Evolutionary conservation across 2,888 invertebrate genomes (phyloP).

Genomic region (Pristionchus mayeri): DNA sequence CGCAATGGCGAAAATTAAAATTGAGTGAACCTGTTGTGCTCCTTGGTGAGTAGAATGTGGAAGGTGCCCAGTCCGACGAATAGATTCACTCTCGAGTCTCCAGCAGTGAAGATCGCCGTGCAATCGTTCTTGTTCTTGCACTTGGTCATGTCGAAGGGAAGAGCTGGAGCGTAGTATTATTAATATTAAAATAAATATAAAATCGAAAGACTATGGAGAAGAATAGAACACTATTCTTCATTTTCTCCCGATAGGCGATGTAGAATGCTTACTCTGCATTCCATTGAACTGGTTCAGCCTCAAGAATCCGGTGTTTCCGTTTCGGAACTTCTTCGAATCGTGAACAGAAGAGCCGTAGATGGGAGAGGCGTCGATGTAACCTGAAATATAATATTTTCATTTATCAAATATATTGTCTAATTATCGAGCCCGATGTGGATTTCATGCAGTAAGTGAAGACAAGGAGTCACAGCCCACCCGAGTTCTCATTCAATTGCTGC

Average conservation of each 20-base stretch:
- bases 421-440: not conserved
- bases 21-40: conserved; percentile 84
- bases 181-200: no score
- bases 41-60: conserved; percentile 85
- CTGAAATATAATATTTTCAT: not conserved
- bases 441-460: conserved; percentile 76
- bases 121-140: conserved; percentile 68
- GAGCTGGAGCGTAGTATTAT: conserved; percentile 54
- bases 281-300: conserved; percentile 72
- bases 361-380: conserved; percentile 90
- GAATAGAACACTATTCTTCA: no score
- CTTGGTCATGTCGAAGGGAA: conserved; percentile 73
- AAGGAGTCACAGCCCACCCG: conserved; percentile 80
- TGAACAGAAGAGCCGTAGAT: conserved; percentile 87
- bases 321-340: conserved; percentile 73
- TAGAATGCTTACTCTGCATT: conserved; percentile 52
- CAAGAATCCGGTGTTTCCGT: conserved; percentile 71
- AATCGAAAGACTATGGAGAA: no score
- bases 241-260: no score
- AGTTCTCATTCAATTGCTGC: conserved; percentile 85
- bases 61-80: conserved; percentile 79
- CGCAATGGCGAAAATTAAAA: not conserved
- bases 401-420: not conserved
- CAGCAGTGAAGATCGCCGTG: conserved; percentile 75
- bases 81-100: conserved; percentile 75